Base-by-base conservation (phyloP, 2,797 vertebrate species). In the Sparidentex hasta region DNA sequence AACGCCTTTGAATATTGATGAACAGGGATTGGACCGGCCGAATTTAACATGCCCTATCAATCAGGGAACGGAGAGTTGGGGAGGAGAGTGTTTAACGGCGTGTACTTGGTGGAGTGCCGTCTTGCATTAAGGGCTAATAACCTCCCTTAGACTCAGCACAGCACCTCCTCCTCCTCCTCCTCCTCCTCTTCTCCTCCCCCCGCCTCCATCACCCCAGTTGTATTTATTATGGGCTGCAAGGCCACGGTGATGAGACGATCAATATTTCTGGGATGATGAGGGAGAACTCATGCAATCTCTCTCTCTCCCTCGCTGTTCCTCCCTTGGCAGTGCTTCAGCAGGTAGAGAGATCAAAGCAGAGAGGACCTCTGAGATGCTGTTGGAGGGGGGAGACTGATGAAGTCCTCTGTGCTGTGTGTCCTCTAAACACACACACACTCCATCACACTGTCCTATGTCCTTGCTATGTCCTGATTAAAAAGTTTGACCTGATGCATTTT, bases 161-260 rank as follows among this genome's bases (percentile, higher is more conserved):
- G 80, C 78, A 63, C 51, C 88, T 77, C 71, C 43, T 20, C 23
- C 71, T 18, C 17, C 62, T 44, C 33, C 47, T 33, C 51, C 47
- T n/a, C 29, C 50, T 6, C 44, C 59, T 18, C 21, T 46, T 38
- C 33, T 11, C 27, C 63, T 29, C 66, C 51, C 76, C 41, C 70
- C 48, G 27, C 76, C 81, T 83, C 86, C 83, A 88, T 87, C 91
- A 88, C 78, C 83, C 82, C 85, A 89, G 83, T 88, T 93, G 92
- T 94, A 94, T 95, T 95, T 95, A 95, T 94, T 93, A 92, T 74
- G 76, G 87, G 86, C 89, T 89, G 90, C 92, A 94, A 95, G 94
- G 94, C 94, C 93, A 84, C 81, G 58, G 88, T 89, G 93, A 95
- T 91, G 89, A 95, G 91, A 82, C 85, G 65, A 94, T 95, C 94